Percentiles rank a stretch among this genome's conserved stretches.
Evolutionary conservation across 2,888 invertebrate species (phyloP).

Genomic region (Ditula angustiorana): DNA sequence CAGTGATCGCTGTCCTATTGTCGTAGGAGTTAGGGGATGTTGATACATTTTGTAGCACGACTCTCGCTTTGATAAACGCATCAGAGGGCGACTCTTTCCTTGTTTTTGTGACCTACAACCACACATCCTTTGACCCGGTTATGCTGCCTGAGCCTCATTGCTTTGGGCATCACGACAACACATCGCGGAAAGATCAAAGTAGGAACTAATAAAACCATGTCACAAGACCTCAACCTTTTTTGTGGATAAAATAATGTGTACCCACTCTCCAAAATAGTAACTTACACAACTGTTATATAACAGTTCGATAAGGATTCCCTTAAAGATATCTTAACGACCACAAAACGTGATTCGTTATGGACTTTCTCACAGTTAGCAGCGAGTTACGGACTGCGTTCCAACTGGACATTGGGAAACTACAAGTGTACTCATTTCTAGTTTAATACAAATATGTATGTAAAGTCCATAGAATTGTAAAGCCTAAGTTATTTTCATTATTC

Average conservation of each 20-base stretch:
- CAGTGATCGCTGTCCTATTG: too few species aligned
- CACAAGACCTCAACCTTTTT: constrained; percentile 17
- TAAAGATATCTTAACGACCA: constrained; percentile 37
- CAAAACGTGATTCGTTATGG: constrained; percentile 36
- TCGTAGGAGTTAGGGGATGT: too few species aligned
- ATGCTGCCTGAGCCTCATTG: not conserved
- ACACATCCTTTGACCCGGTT: not conserved
- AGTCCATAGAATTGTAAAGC: too few species aligned
- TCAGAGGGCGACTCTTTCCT: too few species aligned
- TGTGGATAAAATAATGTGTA: constrained; percentile 1
- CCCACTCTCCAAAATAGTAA: constrained; percentile 32
- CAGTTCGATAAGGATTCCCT: constrained; percentile 39
- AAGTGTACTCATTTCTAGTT: constrained; percentile 5
- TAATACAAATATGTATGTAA: constrained; percentile 1
- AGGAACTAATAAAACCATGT: constrained; percentile 32
- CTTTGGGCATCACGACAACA: not conserved
- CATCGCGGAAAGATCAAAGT: constrained; percentile 34
- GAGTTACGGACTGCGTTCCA: constrained; percentile 17
- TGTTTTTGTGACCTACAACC: too few species aligned
- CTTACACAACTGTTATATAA: constrained; percentile 33
- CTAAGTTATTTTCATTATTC: not conserved
- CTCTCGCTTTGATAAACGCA: too few species aligned
- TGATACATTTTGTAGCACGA: too few species aligned
- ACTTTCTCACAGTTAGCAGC: constrained; percentile 37
- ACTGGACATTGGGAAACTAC: constrained; percentile 37